These are phyloP conservation scores for Coregonus ussuriensis DNA, from an alignment of 2,797 vertebrate species.

Conservation along the genomic window DNA sequence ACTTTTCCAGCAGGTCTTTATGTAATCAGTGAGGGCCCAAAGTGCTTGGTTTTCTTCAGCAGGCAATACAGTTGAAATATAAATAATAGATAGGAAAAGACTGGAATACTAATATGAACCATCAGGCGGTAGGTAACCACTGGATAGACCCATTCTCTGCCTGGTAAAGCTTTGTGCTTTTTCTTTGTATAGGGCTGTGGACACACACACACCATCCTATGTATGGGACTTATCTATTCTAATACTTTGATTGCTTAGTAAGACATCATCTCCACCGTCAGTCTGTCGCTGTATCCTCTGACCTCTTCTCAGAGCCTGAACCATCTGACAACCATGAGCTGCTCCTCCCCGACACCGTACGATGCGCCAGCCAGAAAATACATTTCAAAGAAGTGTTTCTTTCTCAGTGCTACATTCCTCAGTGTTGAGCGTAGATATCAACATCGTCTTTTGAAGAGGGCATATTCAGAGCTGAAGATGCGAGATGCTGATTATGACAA, in stretches of 20 bases:
- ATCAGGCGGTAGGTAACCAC: not conserved
- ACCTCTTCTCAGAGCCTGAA: not conserved
- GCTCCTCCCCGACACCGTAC: not conserved
- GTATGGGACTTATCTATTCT: not conserved
- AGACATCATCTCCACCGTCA: not conserved
- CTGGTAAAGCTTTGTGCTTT: not conserved
- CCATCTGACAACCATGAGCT: not conserved
- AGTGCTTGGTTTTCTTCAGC: not conserved
- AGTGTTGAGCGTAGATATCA: slow-evolving; percentile 8
- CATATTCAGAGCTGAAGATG: not conserved
- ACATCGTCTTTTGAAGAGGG: not conserved
- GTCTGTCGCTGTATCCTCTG: not conserved
- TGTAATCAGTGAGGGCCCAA: not conserved
- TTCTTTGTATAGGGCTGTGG: not conserved
- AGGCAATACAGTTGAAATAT: not conserved
- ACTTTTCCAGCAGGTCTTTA: not conserved
- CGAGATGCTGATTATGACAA: not conserved
- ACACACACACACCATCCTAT: not conserved
- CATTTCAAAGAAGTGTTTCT: not conserved
- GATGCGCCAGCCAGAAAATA: not conserved
- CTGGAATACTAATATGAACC: not conserved
- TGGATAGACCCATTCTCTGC: not conserved
- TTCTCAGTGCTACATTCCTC: not conserved
- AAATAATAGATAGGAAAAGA: not conserved
- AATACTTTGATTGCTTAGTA: slow-evolving; percentile 7